Percentiles rank a stretch among this genome's conserved stretches.
Evolutionary conservation across 2,797 vertebrate genomes (phyloP).

Genomic region (Hafferia zeledoni): DNA sequence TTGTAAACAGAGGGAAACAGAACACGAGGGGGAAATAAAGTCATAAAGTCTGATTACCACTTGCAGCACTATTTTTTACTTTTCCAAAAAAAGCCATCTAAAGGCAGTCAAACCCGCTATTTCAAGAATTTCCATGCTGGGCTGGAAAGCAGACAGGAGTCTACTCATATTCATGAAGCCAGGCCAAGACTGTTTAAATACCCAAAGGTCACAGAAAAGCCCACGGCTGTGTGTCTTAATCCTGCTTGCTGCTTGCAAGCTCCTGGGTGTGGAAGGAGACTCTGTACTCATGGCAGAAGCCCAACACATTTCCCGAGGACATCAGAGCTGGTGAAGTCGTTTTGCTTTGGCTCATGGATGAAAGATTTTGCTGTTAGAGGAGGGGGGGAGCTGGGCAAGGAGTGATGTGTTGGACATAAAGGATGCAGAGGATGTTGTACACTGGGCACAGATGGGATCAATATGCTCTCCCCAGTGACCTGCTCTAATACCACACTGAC

Average conservation of each 20-base stretch:
- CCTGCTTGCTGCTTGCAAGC: slow-evolving; percentile 37
- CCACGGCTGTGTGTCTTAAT: slow-evolving; percentile 28
- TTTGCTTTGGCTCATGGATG: slow-evolving; percentile 50
- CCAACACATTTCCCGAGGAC: slow-evolving; percentile 40
- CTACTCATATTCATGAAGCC: not conserved
- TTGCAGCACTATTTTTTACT: not conserved
- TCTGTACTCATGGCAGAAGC: slow-evolving; percentile 22
- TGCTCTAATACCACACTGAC: slow-evolving; percentile 1
- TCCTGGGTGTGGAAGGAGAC: slow-evolving; percentile 37
- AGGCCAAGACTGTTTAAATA: slow-evolving; percentile 42
- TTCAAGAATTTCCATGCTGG: not conserved
- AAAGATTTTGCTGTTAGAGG: slow-evolving; percentile 33
- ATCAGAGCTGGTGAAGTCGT: slow-evolving; percentile 29
- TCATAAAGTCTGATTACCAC: not conserved
- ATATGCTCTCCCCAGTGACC: slow-evolving; percentile 26
- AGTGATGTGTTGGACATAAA: not conserved
- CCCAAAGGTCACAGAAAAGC: slow-evolving; percentile 44
- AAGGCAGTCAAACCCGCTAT: not conserved
- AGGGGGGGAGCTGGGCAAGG: not conserved
- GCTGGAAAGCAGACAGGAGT: not conserved
- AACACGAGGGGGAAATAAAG: not conserved
- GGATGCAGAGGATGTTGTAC: slow-evolving; percentile 39
- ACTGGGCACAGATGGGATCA: slow-evolving; percentile 33
- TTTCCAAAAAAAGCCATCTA: not conserved
- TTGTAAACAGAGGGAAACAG: not conserved